These are phyloP conservation scores for Pachyseris speciosa DNA, from an alignment of 64 coral and sea anemone species.

Conservation along the genomic window DNA sequence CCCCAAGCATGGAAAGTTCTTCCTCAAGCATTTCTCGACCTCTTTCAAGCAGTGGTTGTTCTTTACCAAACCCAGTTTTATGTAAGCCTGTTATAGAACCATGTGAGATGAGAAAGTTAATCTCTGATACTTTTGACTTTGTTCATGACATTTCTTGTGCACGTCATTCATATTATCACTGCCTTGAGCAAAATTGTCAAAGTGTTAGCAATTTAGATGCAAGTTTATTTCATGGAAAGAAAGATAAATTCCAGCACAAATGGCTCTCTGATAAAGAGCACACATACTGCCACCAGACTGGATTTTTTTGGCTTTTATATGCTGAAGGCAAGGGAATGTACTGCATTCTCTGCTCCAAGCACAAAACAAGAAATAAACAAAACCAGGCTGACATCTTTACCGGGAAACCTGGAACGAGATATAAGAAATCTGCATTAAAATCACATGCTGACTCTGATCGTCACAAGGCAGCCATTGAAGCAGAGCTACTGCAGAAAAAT, in stretches of 20 bases:
- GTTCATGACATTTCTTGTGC: conserved; percentile 1
- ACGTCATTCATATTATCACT: conserved; percentile 2
- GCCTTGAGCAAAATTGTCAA: neutral
- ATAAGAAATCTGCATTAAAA: neutral
- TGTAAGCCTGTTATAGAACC: neutral
- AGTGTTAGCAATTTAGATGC: neutral
- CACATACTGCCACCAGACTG: too few relatives aligned
- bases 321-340: neutral
- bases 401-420: neutral
- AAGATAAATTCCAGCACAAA: too few relatives aligned
- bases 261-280: too few relatives aligned
- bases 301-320: too few relatives aligned
- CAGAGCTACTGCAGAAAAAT: neutral
- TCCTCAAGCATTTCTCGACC: neutral
- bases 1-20: neutral
- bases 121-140: conserved; percentile 8
- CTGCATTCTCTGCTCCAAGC: neutral
- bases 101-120: neutral
- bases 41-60: conserved; percentile 1
- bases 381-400: neutral
- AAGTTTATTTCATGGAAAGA: neutral
- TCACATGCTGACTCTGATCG: neutral
- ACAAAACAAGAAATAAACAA: neutral
- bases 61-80: neutral
- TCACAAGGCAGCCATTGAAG: neutral